A percentile compares a stretch with the other conserved stretches of the same genome.
Evolutionary conservation across 2,113 vertebrate genomes (phyloP).

Genomic region (Aleadryas rufinucha): DNA sequence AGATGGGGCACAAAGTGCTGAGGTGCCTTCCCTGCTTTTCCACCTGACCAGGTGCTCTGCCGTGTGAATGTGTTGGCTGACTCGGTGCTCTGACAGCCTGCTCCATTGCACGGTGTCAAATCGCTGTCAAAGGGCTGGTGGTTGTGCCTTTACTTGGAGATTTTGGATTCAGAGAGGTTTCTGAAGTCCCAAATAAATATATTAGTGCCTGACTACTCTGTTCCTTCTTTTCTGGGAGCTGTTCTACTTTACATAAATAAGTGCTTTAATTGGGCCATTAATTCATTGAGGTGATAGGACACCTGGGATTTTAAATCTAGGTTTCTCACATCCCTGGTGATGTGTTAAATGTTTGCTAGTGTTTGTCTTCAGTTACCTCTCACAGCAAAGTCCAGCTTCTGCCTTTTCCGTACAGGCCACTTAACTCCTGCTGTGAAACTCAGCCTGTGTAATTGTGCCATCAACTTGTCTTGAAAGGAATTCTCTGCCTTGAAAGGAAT

Average conservation of each 20-base stretch:
- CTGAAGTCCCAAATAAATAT: neutral
- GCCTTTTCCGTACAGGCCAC: neutral
- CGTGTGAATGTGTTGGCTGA: neutral
- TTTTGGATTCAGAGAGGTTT: neutral
- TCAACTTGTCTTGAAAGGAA: neutral
- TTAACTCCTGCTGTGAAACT: neutral
- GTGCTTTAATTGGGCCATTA: neutral
- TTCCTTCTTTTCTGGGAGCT: neutral
- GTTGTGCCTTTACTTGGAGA: neutral
- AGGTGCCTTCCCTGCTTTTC: neutral
- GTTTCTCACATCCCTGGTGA: neutral
- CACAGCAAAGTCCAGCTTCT: neutral
- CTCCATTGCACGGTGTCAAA: rapidly evolving
- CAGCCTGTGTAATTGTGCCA: neutral
- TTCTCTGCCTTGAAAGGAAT: neutral
- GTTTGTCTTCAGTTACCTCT: neutral
- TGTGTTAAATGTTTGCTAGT: neutral
- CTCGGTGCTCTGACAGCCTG: rapidly evolving
- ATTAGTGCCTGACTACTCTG: neutral
- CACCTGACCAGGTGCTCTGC: neutral
- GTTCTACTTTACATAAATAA: neutral
- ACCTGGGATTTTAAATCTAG: neutral
- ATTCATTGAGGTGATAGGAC: neutral
- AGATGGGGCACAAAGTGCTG: neutral
- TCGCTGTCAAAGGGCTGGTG: neutral